phyloP scores from a whole-genome alignment of 2,888 invertebrate genomes.

The Oscheius sp. region DNA sequence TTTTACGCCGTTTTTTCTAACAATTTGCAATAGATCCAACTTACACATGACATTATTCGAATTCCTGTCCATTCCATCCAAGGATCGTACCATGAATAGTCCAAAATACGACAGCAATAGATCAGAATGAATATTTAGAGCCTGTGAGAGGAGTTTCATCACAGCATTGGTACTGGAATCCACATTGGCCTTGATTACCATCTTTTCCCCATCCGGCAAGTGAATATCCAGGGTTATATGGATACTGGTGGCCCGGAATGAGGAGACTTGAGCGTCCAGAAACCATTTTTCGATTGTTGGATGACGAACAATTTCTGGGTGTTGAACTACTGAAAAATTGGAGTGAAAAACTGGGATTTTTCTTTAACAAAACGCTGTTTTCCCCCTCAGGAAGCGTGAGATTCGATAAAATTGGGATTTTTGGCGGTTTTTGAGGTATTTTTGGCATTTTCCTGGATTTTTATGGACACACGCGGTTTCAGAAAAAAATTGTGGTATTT shows the following conservation, averaged over 20 bases:
- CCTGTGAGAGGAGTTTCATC: conserved; percentile 81
- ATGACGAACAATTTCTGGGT: conserved; percentile 65
- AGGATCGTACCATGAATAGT: conserved; percentile 83
- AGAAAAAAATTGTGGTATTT: too few species aligned
- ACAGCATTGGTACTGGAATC: conserved; percentile 51
- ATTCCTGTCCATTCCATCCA: conserved; percentile 9
- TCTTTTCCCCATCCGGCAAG: conserved; percentile 54
- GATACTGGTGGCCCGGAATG: conserved; percentile 56
- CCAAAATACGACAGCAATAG: conserved; percentile 89
- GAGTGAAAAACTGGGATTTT: neutral
- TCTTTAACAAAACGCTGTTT: neutral
- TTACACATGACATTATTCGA: conserved; percentile 23
- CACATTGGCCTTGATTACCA: conserved; percentile 47
- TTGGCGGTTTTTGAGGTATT: too few species aligned
- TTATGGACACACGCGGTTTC: too few species aligned
- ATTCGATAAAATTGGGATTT: too few species aligned
- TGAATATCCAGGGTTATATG: conserved; percentile 51
- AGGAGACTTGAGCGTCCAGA: conserved; percentile 54
- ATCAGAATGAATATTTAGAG: conserved; percentile 81
- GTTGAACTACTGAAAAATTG: conserved; percentile 63
- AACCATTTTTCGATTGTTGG: conserved; percentile 65
- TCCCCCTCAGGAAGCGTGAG: too few species aligned
- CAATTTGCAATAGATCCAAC: neutral
- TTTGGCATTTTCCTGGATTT: too few species aligned
- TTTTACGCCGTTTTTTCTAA: neutral